Evolutionary conservation across 2,888 invertebrate species (phyloP).

Genomic region (Stramonita haemastoma): DNA sequence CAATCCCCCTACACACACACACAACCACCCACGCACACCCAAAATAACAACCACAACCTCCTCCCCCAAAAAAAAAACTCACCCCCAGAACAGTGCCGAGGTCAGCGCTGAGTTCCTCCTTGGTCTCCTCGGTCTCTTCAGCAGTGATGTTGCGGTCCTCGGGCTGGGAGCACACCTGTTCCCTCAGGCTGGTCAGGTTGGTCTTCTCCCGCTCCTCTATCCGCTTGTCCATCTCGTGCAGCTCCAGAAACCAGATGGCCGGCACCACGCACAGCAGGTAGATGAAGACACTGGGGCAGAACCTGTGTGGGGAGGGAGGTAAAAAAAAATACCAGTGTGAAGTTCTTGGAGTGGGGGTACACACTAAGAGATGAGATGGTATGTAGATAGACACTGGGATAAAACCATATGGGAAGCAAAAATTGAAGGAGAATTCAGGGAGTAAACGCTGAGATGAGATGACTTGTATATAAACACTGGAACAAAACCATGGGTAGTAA

Average conservation of each 20-base stretch:
- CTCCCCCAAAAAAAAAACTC: too few relatives aligned
- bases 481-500: slow-evolving; percentile 91
- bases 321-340: too few relatives aligned
- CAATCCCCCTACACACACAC: too few relatives aligned
- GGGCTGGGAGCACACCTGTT: slow-evolving; percentile 1
- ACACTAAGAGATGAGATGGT: too few relatives aligned
- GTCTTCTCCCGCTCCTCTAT: slow-evolving; percentile 72
- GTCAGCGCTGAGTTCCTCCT: background rate
- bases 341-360: too few relatives aligned
- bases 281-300: slow-evolving; percentile 94
- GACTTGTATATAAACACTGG: too few relatives aligned
- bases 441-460: too few relatives aligned
- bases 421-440: too few relatives aligned
- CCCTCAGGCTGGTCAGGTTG: slow-evolving; percentile 29
- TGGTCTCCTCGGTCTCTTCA: background rate
- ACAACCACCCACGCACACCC: too few relatives aligned
- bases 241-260: slow-evolving; percentile 94
- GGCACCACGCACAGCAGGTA: slow-evolving; percentile 93
- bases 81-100: background rate
- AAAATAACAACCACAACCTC: background rate
- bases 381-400: too few relatives aligned
- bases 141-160: background rate
- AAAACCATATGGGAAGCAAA: too few relatives aligned
- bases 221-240: slow-evolving; percentile 89
- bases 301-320: too few relatives aligned